Conservation (phyloP, 2,888 invertebrate species). For the Caenorhabditis virilis region DNA sequence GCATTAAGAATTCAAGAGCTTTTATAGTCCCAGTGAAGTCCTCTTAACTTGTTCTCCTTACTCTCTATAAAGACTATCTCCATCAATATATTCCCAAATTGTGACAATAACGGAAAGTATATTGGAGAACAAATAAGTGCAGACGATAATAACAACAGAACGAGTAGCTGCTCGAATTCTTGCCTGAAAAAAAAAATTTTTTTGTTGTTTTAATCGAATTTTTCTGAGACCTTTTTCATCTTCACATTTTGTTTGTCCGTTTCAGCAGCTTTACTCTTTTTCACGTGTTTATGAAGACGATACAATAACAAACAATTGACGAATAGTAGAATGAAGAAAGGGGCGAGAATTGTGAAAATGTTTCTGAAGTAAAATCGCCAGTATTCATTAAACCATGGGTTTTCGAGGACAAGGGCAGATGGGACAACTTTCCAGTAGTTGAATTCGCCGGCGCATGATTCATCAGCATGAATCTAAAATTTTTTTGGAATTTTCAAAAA, state of each 20-base stretch:
- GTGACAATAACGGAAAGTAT: conserved; percentile 44
- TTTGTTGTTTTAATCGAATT: too few species aligned
- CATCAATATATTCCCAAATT: conserved; percentile 49
- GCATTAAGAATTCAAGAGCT: too few species aligned
- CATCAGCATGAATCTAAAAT: conserved; percentile 29
- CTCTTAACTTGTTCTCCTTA: too few species aligned
- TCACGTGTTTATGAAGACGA: conserved; percentile 23
- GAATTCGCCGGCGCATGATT: conserved; percentile 36
- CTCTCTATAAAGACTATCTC: background rate
- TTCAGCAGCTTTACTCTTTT: conserved; percentile 10
- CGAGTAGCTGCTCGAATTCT: conserved; percentile 52
- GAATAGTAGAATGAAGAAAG: conserved; percentile 51
- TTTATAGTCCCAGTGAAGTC: background rate
- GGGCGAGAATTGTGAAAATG: conserved; percentile 51
- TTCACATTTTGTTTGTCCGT: conserved; percentile 49
- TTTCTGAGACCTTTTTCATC: conserved; percentile 46
- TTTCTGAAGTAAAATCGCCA: conserved; percentile 52
- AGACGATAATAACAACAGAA: conserved; percentile 52
- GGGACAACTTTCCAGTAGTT: conserved; percentile 41
- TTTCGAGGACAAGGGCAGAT: conserved; percentile 13
- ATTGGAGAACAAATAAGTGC: conserved; percentile 53
- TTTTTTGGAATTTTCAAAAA: background rate
- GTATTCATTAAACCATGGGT: conserved; percentile 33
- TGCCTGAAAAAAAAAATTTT: conserved; percentile 41
- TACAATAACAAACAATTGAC: conserved; percentile 42